These are phyloP conservation scores for Vireo griseus DNA, from an alignment of 2,797 vertebrate species.

Conservation along the genomic window DNA sequence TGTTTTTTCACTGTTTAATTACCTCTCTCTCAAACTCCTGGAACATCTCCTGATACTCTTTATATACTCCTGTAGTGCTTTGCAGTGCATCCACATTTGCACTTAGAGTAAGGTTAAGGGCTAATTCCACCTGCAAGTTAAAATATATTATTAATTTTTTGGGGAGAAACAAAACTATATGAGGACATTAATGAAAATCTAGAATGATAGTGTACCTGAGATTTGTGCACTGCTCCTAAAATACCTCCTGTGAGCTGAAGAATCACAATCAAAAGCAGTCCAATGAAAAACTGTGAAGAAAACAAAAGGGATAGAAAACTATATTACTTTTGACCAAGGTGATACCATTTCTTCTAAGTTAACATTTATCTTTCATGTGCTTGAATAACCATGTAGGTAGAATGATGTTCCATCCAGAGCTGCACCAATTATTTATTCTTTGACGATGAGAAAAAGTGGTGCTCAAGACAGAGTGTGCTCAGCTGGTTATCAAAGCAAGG, in stretches of 20 bases:
- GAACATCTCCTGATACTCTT: not conserved
- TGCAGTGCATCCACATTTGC: not conserved
- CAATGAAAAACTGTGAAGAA: conserved; percentile 82
- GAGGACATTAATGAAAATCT: not conserved
- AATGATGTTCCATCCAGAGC: not conserved
- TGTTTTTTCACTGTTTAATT: not conserved
- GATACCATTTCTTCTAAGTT: not conserved
- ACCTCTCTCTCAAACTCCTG: conserved; percentile 50
- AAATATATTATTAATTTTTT: not conserved
- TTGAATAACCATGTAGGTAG: not conserved
- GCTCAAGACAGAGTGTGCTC: not conserved
- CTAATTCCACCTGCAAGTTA: conserved; percentile 36
- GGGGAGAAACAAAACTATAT: not conserved
- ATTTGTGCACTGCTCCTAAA: conserved; percentile 71
- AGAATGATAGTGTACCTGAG: conserved; percentile 66
- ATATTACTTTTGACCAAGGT: not conserved
- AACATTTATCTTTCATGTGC: not conserved
- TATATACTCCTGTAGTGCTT: accelerated
- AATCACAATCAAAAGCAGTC: conserved; percentile 82
- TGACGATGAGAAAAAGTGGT: accelerated
- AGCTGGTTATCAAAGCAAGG: not conserved
- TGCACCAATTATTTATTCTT: not conserved
- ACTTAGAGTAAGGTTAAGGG: not conserved
- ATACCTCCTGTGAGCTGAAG: conserved; percentile 83
- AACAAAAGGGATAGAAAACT: not conserved